Evolutionary conservation across 2,888 invertebrate species (phyloP).

Genomic region (Andrena fulva): DNA sequence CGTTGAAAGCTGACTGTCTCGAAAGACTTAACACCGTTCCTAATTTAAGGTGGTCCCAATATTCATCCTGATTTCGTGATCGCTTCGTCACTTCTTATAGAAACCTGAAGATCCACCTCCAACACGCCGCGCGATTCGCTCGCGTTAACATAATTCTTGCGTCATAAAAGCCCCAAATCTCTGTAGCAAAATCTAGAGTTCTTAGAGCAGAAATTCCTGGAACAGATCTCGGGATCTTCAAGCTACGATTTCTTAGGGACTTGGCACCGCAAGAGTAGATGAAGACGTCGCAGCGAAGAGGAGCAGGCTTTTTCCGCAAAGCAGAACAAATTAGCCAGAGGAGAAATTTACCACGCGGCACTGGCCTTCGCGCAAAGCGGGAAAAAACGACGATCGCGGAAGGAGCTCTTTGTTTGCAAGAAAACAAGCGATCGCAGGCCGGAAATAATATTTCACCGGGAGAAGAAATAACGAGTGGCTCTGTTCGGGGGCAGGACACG

Average conservation of each 20-base stretch:
- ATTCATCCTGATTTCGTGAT: too few relatives aligned
- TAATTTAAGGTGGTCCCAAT: too few relatives aligned
- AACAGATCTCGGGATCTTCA: too few relatives aligned
- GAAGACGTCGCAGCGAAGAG: neutral
- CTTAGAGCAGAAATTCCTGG: too few relatives aligned
- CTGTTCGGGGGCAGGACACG: constrained; percentile 30
- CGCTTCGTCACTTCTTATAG: too few relatives aligned
- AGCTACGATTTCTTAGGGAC: too few relatives aligned
- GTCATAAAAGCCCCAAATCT: too few relatives aligned
- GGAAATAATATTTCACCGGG: constrained; percentile 66
- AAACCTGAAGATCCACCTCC: too few relatives aligned
- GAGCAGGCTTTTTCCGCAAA: neutral
- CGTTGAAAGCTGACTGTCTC: neutral
- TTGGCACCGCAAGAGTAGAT: too few relatives aligned
- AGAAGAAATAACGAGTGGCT: constrained; percentile 51
- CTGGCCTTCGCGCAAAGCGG: neutral
- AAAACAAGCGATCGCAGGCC: constrained; percentile 46
- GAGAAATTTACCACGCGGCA: constrained; percentile 10
- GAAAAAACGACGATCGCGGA: constrained; percentile 23
- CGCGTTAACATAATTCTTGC: too few relatives aligned
- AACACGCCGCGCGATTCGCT: too few relatives aligned
- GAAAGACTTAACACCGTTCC: neutral
- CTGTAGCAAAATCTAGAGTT: too few relatives aligned
- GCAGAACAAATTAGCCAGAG: neutral
- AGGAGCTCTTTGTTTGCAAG: constrained; percentile 28